Evolutionary conservation across 2,113 vertebrate genomes (phyloP), one percentile per base, ranked within the genome.

Genomic region (Chloebia gouldiae): DNA sequence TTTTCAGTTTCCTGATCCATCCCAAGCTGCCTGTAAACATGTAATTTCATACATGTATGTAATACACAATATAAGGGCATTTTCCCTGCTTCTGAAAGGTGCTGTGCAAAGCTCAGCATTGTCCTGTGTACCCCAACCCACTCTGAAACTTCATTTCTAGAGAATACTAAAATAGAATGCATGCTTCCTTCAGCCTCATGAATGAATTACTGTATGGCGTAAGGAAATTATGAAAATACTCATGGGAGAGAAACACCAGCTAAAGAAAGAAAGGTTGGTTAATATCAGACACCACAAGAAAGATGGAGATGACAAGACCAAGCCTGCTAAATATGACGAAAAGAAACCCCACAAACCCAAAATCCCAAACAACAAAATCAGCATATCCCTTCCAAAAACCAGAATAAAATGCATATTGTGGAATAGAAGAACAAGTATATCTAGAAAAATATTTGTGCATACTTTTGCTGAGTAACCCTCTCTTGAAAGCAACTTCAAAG

Each of bases 221-320:
- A 84, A 91, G 15, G 8, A 23, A 86, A 57, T 70, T 5, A 78
- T 3, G 13, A 27, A 89, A 91, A 49, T 21, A 64, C 16, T 79
- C 39, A 63, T 21, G 10, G 54, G 11, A 63, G 21, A 80, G 40
- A 64, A 92, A 94, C 56, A 73, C 6, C 64, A 92, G 73, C 21
- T 72, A 78, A 87, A 20, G 79, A 91, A 91, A 83, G 77, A 85
- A 84, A 81, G 35, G 25, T 45, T 87, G 79, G 72, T 63, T 78
- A 81, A 7, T 20, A 90, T 45, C 33, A 61, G 30, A 11, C 8
- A 75, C 21, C 20, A 81, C 8, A 70, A 83, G 22, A 79, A 73
- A 86, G 70, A 53, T 7, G 18, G 49, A 86, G 17, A 64, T 75
- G 44, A 76, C 17, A 80, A 79, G 37, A 56, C 16, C 23, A 82